Base-by-base conservation (phyloP, 2,797 vertebrate species). In the Cetoscarus ocellatus region DNA sequence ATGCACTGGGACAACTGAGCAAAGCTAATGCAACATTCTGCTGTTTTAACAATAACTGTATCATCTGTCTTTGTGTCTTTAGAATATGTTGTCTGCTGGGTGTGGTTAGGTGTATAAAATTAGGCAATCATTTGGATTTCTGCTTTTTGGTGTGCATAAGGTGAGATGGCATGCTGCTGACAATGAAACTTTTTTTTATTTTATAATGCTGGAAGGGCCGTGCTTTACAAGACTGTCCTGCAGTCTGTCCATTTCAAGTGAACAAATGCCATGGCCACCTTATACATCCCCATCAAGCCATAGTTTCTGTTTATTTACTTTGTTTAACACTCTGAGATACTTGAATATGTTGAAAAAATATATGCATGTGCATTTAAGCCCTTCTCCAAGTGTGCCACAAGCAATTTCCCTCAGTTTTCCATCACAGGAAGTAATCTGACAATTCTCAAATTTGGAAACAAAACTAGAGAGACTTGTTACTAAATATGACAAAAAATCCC, bases 321-420 rank as follows among this genome's bases (percentile, higher is more conserved):
- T 48, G 39, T 80, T 77, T 73, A 51, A 89, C 73, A 73, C 82
- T 79, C 82, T 91, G 92, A 91, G 88, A 77, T 88, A 87, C 93
- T 94, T 94, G 90, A 94, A 94, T 93, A 91, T 92, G 78, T 59
- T 55, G 38, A 73, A 36, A n/a, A 42, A 40, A 61, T 77, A 51
- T 68, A 47, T 79, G 70, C 68, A 82, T 56, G 61, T 71, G 45
- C 67, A 55, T 76, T 55, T 6, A 77, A 73, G 62, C 43, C 42
- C 17, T 44, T 15, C 50, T 8, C 38, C 8, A 14, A 2, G 5
- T 59, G 36, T 51, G 27, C 43, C 27, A 45, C 34, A 62, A 76
- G 70, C 70, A 77, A 80, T 49, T 7, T 5, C 58, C 61, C 55
- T 8, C 47, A 27, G 56, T 65, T 12, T 66, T 43, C 42, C 59